Conservation (phyloP, 2,113 vertebrate species). For the Coreoperca whiteheadi region DNA sequence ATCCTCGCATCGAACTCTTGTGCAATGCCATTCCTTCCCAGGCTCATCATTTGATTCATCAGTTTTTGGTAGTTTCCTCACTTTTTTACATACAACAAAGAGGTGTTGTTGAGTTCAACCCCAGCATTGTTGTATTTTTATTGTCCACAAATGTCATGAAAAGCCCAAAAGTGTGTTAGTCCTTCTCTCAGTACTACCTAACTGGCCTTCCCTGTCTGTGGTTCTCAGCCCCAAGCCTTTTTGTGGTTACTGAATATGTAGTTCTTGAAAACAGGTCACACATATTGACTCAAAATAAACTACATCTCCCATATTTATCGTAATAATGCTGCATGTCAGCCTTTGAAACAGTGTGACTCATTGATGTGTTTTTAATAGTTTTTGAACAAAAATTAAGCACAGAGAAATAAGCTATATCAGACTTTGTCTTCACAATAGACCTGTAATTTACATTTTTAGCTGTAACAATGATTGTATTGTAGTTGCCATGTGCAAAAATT, state of each 20-base stretch:
- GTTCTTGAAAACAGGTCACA: background rate
- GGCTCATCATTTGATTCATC: background rate
- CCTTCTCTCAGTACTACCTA: background rate
- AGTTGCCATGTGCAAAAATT: background rate
- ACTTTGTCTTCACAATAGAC: background rate
- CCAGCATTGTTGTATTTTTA: background rate
- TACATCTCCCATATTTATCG: background rate
- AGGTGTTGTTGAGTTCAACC: background rate
- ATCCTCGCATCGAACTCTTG: conserved; percentile 13
- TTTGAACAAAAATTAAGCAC: background rate
- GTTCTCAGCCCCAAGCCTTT: background rate
- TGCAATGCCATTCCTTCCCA: conserved; percentile 9
- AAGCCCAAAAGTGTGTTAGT: background rate
- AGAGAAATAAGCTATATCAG: background rate
- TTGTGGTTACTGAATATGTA: background rate
- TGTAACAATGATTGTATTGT: background rate
- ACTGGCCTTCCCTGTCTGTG: background rate
- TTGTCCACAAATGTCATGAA: background rate
- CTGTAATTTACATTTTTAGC: background rate
- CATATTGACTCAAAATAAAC: background rate
- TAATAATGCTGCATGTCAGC: too few species aligned
- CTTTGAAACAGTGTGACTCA: too few species aligned
- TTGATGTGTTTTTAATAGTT: background rate
- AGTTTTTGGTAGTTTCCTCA: background rate
- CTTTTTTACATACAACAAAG: background rate